Conservation (phyloP, 2,888 invertebrate species). For the Microchrysa polita region DNA sequence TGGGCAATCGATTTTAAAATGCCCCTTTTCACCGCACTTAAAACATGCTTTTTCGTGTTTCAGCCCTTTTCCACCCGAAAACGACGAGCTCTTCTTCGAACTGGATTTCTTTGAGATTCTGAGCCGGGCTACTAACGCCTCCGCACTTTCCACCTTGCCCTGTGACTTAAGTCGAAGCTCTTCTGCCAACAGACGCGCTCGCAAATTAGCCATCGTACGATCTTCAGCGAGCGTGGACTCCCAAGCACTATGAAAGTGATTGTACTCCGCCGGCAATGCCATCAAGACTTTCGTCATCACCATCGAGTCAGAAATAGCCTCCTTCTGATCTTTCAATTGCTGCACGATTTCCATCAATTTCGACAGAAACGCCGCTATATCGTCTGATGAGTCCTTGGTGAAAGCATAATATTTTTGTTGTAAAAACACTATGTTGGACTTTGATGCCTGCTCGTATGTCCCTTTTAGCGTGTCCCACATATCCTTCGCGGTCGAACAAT, state of each 20-base stretch:
- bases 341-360: no score
- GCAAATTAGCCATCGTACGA: not conserved
- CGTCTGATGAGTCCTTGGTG: no score
- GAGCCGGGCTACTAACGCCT: not conserved
- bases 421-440: no score
- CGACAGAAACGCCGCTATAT: slow-evolving; percentile 43
- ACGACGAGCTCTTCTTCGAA: slow-evolving; percentile 7
- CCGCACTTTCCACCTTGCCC: not conserved
- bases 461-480: no score
- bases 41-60: slow-evolving; percentile 44
- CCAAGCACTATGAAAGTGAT: slow-evolving; percentile 9
- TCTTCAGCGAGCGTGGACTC: not conserved
- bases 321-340: slow-evolving; percentile 44
- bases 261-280: slow-evolving; percentile 24
- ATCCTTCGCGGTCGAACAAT: no score
- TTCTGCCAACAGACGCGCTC: not conserved
- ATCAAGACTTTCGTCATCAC: slow-evolving; percentile 51
- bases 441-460: no score
- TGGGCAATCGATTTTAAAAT: no score
- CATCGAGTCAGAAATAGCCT: slow-evolving; percentile 43
- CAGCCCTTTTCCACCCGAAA: not conserved
- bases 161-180: slow-evolving; percentile 1
- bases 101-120: no score
- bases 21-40: slow-evolving; percentile 47
- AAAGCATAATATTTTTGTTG: no score